phyloP scores from a whole-genome alignment of 2,888 invertebrate species.

The Rhagium mordax region DNA sequence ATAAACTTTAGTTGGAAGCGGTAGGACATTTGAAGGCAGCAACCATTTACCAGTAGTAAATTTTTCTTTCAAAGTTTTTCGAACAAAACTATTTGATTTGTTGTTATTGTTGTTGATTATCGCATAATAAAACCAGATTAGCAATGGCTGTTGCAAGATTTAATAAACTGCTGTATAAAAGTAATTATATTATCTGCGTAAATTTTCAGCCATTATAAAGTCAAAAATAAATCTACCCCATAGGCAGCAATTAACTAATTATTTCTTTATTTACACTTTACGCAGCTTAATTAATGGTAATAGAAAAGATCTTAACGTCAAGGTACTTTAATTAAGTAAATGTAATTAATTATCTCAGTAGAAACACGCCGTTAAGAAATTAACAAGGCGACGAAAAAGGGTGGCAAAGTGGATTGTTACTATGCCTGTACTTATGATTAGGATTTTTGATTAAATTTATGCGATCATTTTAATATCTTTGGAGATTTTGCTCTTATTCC shows the following conservation, averaged over 20 bases:
- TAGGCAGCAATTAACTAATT: slow-evolving; percentile 62
- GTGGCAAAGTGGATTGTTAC: slow-evolving; percentile 49
- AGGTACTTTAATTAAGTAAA: slow-evolving; percentile 62
- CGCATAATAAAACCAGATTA: background rate
- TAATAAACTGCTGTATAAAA: background rate
- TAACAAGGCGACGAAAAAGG: slow-evolving; percentile 57
- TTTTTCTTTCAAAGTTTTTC: too few relatives aligned
- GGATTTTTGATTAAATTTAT: slow-evolving; percentile 8
- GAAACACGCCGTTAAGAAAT: slow-evolving; percentile 61
- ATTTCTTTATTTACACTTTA: slow-evolving; percentile 64
- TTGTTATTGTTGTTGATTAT: background rate
- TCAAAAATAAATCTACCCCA: slow-evolving; percentile 45
- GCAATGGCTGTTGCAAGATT: background rate
- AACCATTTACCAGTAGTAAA: too few relatives aligned
- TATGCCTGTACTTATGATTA: slow-evolving; percentile 11
- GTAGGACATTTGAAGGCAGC: too few relatives aligned
- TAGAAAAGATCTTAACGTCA: slow-evolving; percentile 57
- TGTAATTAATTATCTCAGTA: slow-evolving; percentile 62
- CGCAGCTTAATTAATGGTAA: slow-evolving; percentile 55
- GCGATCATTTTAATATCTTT: background rate
- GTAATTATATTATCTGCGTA: background rate
- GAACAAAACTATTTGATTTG: background rate
- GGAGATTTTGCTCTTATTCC: background rate
- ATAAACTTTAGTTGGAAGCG: too few relatives aligned
- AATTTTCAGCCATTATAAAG: slow-evolving; percentile 5